These are phyloP conservation scores for Crocodylus rhombifer DNA, from an alignment of 2,797 vertebrate genomes.

Conservation along the genomic window DNA sequence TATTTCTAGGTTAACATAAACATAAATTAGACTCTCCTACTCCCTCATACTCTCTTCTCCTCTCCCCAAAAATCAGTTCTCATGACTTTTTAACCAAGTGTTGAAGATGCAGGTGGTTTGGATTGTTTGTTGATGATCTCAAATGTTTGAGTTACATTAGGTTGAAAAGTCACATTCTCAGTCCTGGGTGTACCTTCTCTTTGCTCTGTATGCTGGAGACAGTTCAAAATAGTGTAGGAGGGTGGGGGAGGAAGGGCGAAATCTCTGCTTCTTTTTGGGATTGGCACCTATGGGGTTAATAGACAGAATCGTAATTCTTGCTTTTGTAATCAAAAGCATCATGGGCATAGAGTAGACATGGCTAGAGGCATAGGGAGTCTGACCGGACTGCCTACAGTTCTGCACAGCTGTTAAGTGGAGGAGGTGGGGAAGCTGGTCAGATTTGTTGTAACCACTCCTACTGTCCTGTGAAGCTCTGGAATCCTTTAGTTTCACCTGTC, in stretches of 20 bases:
- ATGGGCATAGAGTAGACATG: not conserved
- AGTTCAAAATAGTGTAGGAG: no score
- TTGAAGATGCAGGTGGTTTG: slow-evolving; percentile 49
- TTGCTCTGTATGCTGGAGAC: no score
- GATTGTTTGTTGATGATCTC: slow-evolving; percentile 53
- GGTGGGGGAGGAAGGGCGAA: no score
- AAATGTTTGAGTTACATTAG: slow-evolving; percentile 21
- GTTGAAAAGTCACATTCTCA: slow-evolving; percentile 34
- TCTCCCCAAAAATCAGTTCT: not conserved
- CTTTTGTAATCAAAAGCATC: no score
- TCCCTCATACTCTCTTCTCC: no score
- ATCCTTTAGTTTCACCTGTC: slow-evolving; percentile 33
- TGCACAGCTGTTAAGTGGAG: not conserved
- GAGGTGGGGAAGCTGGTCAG: slow-evolving; percentile 25
- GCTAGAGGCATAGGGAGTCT: slow-evolving; percentile 4
- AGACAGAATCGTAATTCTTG: no score
- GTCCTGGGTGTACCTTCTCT: not conserved
- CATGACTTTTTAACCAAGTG: not conserved
- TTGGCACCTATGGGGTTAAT: slow-evolving; percentile 35
- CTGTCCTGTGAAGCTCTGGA: slow-evolving; percentile 35
- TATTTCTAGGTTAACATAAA: rapidly evolving
- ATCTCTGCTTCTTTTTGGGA: slow-evolving; percentile 49
- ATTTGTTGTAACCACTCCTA: slow-evolving; percentile 58
- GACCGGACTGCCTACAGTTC: slow-evolving; percentile 42
- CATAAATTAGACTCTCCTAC: not conserved